These are phyloP conservation scores for Chaetophractus vellerosus DNA, from an alignment of 2,797 vertebrate genomes.

Conservation along the genomic window DNA sequence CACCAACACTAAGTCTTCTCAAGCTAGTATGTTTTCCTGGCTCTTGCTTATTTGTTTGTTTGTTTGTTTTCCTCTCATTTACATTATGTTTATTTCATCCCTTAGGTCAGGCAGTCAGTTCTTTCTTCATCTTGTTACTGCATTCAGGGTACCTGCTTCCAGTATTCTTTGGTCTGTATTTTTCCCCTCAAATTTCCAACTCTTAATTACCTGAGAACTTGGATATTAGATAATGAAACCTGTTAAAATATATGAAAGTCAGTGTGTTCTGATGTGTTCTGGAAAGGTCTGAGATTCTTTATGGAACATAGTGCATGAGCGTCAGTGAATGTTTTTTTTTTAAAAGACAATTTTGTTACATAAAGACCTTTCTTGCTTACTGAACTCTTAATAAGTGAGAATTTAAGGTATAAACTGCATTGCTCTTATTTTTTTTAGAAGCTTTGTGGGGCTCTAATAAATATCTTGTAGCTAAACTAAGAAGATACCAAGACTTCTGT, in stretches of 20 bases:
- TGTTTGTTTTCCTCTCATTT: background rate
- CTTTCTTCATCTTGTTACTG: background rate
- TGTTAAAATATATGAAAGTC: background rate
- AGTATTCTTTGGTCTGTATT: background rate
- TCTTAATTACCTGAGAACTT: background rate
- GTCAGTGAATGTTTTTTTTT: background rate
- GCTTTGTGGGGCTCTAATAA: background rate
- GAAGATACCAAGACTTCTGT: background rate
- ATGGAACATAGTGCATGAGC: background rate
- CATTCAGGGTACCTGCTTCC: background rate
- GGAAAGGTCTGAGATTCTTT: background rate
- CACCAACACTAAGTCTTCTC: background rate
- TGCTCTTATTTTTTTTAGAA: background rate
- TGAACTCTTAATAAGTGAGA: background rate
- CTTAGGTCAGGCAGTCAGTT: background rate
- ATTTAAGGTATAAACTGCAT: background rate
- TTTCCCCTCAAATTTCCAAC: background rate
- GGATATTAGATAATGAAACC: background rate
- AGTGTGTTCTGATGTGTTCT: background rate
- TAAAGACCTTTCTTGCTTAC: background rate
- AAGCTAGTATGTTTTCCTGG: background rate
- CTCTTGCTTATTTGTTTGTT: background rate
- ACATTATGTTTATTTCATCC: background rate
- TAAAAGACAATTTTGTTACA: background rate
- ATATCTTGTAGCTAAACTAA: constrained; percentile 2